Base-by-base conservation (phyloP, 2,113 vertebrate genomes). In the Leptobrachium leishanense region DNA sequence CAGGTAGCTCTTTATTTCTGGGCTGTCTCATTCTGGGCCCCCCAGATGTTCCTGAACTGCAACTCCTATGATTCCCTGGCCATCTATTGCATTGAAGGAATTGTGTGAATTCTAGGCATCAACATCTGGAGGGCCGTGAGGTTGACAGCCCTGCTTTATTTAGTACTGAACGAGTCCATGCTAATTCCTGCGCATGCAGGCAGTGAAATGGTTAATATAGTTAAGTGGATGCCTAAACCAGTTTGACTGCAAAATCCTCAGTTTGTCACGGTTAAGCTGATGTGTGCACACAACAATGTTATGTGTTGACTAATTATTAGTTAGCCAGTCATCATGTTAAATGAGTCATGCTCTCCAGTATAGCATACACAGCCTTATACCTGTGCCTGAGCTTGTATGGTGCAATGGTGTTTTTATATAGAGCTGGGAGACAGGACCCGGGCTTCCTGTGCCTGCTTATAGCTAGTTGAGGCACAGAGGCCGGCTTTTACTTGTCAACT, bases 281-380 rank as follows among this genome's bases (percentile, higher is more conserved):
- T 46, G 43, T 8, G 68, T 69, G 43, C 2, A 50, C 46, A 50
- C 46, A 50, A 50, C 4, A n/a, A 20, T 46, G 43, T 69, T 69
- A 46, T 39, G 43, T 10, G 0, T 41, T 46, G 72, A 15, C 59
- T 64, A 74, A 74, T 64, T 74, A 64, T 74, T 46, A 64, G 72
- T 41, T 44, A 20, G 72, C 53, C 43, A 40, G 69, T 72, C 69
- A 40, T 53, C 50, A 72, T 72, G n/a, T 64, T 44, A 20, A 31
- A 10, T 74, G 42, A 74, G 15, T 64, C 42, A 46, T 46, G 20
- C 50, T 55, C 46, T 12, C 50, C 13, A 73, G 15, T 13, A 72
- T 72, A n/a, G 12, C 43, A 74, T 31, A 15, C 50, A 1, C n/a
- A 62, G 42, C 42, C 6, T 46, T 64, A 1, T 39, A 9, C 53